Evolutionary conservation across 2,797 vertebrate genomes (phyloP), one percentile per base, ranked within the genome.

Genomic region (Pachyuromys duprasi): DNA sequence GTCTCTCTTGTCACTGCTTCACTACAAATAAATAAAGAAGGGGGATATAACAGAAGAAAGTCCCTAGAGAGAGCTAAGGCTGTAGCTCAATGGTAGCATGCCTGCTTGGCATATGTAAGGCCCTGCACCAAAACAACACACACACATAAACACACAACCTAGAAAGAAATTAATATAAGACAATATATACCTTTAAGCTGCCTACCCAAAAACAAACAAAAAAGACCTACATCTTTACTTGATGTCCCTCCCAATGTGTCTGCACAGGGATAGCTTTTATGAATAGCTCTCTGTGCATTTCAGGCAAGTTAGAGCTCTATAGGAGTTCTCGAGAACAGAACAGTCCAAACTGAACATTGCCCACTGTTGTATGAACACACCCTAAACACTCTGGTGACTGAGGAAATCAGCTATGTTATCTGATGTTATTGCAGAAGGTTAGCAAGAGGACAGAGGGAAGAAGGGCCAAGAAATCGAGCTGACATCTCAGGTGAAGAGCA

Each of bases 241-340:
- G 5, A 45, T 90, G 20, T 70, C 57, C 70, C 4, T 80, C 39
- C 89, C 17, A 20, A 4, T 74, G 53, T 95, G 9, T 63, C 28
- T 67, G 36, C 89, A 31, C 62, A 26, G 11, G 62, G 0, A 86
- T 12, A 28, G 62, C 94, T 57, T 96, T 95, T 75, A 96, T 86
- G 79, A 74, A 63, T 31, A 82, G 39, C 93, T 62, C 90, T 97
- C 63, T 95, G 12, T 81, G 33, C 62, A 49, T 91, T 95, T 93
- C 70, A 91, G 55, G 22, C 80, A 84, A 62, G 39, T 9, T 15
- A 83, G 53, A 96, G 33, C 49, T 94, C 39, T 91, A 8, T 70
- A 31, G 31, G 4, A 33, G 15, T 24, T 11, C 49, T 87, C 90
- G 63, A 96, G 83, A 57, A 70, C 6, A 84, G 33, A 33, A 36